Evolutionary conservation across 1,140 invertebrate species (phyloP).

Genomic region (Mactra quadrangularis): DNA sequence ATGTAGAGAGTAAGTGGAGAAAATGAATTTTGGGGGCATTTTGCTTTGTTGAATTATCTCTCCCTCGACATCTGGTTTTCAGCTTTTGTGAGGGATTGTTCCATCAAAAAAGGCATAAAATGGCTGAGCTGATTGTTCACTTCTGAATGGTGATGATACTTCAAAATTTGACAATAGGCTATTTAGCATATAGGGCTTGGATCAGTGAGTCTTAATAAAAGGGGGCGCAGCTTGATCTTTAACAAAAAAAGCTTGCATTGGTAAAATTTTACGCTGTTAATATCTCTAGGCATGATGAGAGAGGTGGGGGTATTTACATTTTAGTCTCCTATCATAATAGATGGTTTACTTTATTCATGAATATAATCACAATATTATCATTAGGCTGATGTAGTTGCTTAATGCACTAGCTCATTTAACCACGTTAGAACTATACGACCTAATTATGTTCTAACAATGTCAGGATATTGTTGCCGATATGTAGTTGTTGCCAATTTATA

Average conservation of each 20-base stretch:
- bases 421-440: conserved; percentile 44
- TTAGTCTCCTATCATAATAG: conserved; percentile 18
- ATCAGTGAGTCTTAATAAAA: conserved; percentile 36
- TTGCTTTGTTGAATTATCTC: conserved; percentile 50
- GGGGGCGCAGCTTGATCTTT: conserved; percentile 41
- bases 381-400: conserved; percentile 35
- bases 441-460: too few relatives aligned
- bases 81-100: conserved; percentile 51
- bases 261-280: conserved; percentile 42
- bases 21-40: conserved; percentile 50
- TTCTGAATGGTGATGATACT: conserved; percentile 54
- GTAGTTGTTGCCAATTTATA: conserved; percentile 31
- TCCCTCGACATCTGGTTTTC: conserved; percentile 57
- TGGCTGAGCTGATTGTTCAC: conserved; percentile 53
- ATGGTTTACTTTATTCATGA: conserved; percentile 53
- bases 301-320: conserved; percentile 45
- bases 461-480: conserved; percentile 17
- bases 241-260: conserved; percentile 33
- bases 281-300: conserved; percentile 28
- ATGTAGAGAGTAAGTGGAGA: conserved; percentile 29
- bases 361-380: conserved; percentile 57
- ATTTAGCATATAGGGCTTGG: conserved; percentile 57
- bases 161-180: conserved; percentile 57
- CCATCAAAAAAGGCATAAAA: conserved; percentile 59
- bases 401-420: too few relatives aligned